Conservation (phyloP, 2,797 vertebrate genomes). For the Cryptoblepharus egeriae region DNA sequence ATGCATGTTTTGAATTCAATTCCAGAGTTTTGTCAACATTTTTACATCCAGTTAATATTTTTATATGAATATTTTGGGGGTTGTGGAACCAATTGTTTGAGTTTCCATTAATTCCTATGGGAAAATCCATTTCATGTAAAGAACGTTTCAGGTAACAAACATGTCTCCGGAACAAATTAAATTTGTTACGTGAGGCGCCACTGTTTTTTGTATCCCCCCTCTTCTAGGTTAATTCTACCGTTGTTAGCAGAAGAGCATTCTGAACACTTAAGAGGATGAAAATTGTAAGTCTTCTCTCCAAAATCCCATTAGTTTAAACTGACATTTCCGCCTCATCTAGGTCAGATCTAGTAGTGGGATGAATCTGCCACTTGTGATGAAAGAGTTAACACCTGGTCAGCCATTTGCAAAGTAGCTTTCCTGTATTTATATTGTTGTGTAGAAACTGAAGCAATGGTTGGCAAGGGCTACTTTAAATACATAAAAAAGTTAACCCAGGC, state of each 20-base stretch:
- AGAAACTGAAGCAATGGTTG: background rate
- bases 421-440: background rate
- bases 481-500: background rate
- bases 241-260: conserved; percentile 25
- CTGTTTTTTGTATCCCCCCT: too few species aligned
- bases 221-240: conserved; percentile 17
- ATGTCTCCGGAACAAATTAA: too few species aligned
- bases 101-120: too few species aligned
- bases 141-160: too few species aligned
- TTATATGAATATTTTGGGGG: too few species aligned
- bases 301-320: conserved; percentile 14
- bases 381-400: background rate
- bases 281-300: background rate
- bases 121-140: too few species aligned
- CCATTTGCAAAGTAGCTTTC: background rate
- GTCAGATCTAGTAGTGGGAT: conserved; percentile 6
- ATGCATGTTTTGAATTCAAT: too few species aligned
- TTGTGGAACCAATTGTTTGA: too few species aligned
- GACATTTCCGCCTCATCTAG: conserved; percentile 32
- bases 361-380: background rate
- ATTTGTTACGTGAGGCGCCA: too few species aligned
- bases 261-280: conserved; percentile 24
- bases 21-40: too few species aligned
- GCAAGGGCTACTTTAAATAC: conserved; percentile 3
- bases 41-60: too few species aligned